Conservation (phyloP, 2,113 vertebrate genomes). For the Leptodactylus fuscus region DNA sequence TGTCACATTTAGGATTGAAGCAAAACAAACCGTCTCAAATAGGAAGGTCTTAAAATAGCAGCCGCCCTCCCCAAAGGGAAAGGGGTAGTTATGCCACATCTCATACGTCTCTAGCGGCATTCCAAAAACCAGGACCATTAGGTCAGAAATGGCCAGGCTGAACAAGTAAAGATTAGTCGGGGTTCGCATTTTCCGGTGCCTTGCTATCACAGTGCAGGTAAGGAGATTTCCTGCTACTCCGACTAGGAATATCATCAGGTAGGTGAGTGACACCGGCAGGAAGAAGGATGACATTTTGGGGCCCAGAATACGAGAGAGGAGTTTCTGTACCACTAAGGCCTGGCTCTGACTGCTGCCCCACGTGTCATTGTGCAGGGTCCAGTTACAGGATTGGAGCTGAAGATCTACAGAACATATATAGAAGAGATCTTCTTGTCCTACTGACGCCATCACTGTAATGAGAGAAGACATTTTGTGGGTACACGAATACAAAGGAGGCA, state of each 20-base stretch:
- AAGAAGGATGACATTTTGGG: constrained; percentile 77
- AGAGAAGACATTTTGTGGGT: neutral
- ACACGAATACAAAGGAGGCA: neutral
- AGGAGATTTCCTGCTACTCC: constrained; percentile 78
- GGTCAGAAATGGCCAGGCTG: constrained; percentile 90
- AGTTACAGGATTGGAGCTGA: constrained; percentile 60
- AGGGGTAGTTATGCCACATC: constrained; percentile 92
- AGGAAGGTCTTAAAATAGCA: constrained; percentile 91
- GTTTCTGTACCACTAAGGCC: constrained; percentile 64
- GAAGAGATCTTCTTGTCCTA: constrained; percentile 47
- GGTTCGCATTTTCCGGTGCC: constrained; percentile 87
- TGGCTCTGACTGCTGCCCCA: constrained; percentile 61
- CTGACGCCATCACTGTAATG: neutral
- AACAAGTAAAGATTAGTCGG: constrained; percentile 95
- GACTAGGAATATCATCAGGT: constrained; percentile 76
- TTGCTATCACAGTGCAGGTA: constrained; percentile 86
- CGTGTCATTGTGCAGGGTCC: constrained; percentile 64
- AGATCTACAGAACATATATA: constrained; percentile 63
- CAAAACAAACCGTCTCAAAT: constrained; percentile 92
- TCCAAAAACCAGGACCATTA: constrained; percentile 89
- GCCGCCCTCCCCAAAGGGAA: constrained; percentile 81
- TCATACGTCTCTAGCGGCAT: constrained; percentile 94
- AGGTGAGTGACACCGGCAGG: constrained; percentile 71
- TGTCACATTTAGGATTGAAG: constrained; percentile 91
- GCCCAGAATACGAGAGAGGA: constrained; percentile 73